Conservation (phyloP, 2,888 invertebrate genomes). For the Teleogryllus oceanicus region DNA sequence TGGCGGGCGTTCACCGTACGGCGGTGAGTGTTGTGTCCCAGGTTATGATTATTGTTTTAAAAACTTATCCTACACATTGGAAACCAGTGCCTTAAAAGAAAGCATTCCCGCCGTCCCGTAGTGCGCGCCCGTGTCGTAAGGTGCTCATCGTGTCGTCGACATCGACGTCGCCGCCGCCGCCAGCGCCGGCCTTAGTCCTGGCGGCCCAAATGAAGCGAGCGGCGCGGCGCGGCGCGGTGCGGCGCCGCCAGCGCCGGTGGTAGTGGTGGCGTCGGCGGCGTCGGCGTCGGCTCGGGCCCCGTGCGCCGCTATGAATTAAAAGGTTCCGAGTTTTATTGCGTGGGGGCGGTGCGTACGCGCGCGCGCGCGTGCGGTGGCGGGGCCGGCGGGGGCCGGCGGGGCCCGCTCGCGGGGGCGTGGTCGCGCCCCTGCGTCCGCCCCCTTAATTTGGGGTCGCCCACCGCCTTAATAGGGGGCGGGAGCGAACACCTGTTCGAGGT, state of each 20-base stretch:
- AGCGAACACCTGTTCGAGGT: slow-evolving; percentile 18
- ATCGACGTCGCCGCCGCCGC: not conserved
- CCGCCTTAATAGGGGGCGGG: not conserved
- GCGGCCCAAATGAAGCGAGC: not conserved
- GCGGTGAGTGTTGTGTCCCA: no score
- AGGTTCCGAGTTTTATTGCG: slow-evolving; percentile 18
- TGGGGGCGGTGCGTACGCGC: slow-evolving; percentile 18
- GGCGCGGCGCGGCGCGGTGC: not conserved
- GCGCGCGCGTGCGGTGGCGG: not conserved
- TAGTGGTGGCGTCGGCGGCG: not conserved
- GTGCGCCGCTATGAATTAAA: slow-evolving; percentile 9
- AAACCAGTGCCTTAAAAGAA: no score
- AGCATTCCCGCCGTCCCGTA: not conserved
- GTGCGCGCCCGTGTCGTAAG: not conserved
- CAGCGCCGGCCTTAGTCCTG: not conserved
- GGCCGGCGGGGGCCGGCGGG: not conserved
- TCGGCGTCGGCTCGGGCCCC: not conserved
- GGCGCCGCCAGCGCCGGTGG: not conserved
- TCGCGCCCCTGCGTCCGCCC: not conserved
- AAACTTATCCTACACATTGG: no score
- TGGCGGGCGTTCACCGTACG: no score
- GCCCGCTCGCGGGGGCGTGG: not conserved
- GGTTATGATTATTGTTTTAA: no score
- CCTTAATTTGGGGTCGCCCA: slow-evolving; percentile 1
- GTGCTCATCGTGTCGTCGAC: not conserved